Percentiles rank a stretch among this genome's conserved stretches.
These are phyloP conservation scores for Blomia tropicalis DNA, from an alignment of 2,888 invertebrate genomes.

Conservation along the genomic window DNA sequence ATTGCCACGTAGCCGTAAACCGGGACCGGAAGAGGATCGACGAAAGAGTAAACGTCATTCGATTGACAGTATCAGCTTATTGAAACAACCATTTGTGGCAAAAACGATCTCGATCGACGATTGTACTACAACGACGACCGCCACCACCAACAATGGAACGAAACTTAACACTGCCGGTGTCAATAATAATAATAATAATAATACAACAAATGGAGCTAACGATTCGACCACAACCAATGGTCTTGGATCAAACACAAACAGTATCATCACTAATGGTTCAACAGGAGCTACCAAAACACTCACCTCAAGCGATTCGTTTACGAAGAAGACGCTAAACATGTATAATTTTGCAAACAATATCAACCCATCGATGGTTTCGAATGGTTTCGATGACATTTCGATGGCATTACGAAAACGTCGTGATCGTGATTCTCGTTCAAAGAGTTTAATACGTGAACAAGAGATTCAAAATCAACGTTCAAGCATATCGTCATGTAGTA, in stretches of 20 bases:
- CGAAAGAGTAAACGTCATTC: slow-evolving; percentile 63
- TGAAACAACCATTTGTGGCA: background rate
- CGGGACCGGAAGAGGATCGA: slow-evolving; percentile 42
- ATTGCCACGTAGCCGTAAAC: slow-evolving; percentile 30
- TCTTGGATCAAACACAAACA: too few species aligned
- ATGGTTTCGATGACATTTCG: slow-evolving; percentile 46
- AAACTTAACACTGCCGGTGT: background rate
- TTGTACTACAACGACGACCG: too few species aligned
- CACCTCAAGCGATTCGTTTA: background rate
- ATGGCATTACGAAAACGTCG: slow-evolving; percentile 55
- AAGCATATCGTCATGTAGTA: slow-evolving; percentile 25
- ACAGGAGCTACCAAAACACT: background rate
- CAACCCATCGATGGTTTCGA: slow-evolving; percentile 19
- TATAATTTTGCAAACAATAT: slow-evolving; percentile 11
- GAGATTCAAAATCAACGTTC: slow-evolving; percentile 24
- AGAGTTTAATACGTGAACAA: slow-evolving; percentile 36
- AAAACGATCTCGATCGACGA: slow-evolving; percentile 39
- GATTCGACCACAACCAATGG: too few species aligned
- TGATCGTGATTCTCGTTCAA: slow-evolving; percentile 65
- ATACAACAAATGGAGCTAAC: background rate
- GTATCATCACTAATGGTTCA: too few species aligned
- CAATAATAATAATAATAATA: background rate
- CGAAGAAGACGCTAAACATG: slow-evolving; percentile 30
- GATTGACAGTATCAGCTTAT: slow-evolving; percentile 40
- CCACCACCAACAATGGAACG: too few species aligned